Evolutionary conservation across 1,140 invertebrate genomes (phyloP).

Genomic region (Neotoxoptera formosana): DNA sequence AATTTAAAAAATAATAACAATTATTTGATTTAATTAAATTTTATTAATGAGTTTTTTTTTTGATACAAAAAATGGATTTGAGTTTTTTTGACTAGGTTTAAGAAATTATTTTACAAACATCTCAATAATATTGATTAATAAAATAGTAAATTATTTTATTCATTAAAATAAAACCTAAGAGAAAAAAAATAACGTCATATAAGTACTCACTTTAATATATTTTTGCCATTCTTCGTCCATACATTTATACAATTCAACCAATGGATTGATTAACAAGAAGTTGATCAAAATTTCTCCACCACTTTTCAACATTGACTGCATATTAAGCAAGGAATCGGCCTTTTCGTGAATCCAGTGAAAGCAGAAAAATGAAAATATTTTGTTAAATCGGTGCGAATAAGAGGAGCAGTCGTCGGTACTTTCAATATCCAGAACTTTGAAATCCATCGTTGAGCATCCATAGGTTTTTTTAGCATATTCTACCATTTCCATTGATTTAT

Average conservation of each 20-base stretch:
- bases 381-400: not conserved
- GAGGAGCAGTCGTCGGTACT: not conserved
- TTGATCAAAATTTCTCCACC: not conserved
- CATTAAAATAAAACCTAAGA: too few relatives aligned
- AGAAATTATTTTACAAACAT: too few relatives aligned
- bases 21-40: too few relatives aligned
- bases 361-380: conserved; percentile 28
- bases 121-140: too few relatives aligned
- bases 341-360: conserved; percentile 22
- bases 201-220: too few relatives aligned
- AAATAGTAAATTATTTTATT: too few relatives aligned
- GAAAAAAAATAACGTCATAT: too few relatives aligned
- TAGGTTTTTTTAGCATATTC: not conserved
- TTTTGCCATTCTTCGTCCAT: not conserved
- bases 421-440: conserved; percentile 25
- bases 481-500: not conserved
- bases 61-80: too few relatives aligned
- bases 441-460: not conserved
- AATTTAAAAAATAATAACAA: too few relatives aligned
- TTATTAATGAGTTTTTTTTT: too few relatives aligned
- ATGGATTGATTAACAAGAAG: not conserved
- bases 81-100: too few relatives aligned
- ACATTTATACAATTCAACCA: not conserved
- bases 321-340: not conserved
- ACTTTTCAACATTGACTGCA: not conserved